These are phyloP conservation scores for Dryococelus australis DNA, from an alignment of 2,888 invertebrate species.

Conservation along the genomic window DNA sequence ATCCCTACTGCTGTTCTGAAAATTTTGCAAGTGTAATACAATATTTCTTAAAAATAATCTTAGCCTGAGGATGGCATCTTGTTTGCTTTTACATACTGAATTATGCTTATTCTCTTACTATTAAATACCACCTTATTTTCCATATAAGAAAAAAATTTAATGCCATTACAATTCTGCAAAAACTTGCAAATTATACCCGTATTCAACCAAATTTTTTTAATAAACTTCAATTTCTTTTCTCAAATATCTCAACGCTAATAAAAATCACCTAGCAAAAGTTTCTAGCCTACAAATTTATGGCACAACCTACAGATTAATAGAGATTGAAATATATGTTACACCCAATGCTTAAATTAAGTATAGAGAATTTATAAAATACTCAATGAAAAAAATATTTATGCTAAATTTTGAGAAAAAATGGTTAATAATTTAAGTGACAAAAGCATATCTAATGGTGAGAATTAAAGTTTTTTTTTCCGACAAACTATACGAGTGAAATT, in stretches of 20 bases:
- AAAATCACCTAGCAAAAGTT: background rate
- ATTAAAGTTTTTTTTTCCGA: no score
- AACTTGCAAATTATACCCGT: constrained; percentile 10
- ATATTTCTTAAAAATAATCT: background rate
- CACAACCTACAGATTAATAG: background rate
- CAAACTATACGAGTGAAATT: no score
- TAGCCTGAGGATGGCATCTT: background rate
- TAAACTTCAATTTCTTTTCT: background rate
- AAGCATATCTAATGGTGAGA: no score
- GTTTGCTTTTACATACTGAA: background rate
- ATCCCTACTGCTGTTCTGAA: background rate
- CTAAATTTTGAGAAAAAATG: no score
- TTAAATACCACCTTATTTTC: background rate
- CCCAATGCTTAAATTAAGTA: background rate
- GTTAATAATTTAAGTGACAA: no score
- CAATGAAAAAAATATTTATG: background rate
- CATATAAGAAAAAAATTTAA: background rate
- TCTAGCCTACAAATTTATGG: constrained; percentile 6
- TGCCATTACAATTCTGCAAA: background rate
- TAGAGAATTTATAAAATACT: background rate
- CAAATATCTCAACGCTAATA: background rate
- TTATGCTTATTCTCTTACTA: no score
- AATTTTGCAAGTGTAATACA: background rate
- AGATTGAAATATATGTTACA: background rate
- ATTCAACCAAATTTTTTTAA: background rate